phyloP scores from a whole-genome alignment of 2,888 invertebrate species.

The Ichneumoninae sp. region DNA sequence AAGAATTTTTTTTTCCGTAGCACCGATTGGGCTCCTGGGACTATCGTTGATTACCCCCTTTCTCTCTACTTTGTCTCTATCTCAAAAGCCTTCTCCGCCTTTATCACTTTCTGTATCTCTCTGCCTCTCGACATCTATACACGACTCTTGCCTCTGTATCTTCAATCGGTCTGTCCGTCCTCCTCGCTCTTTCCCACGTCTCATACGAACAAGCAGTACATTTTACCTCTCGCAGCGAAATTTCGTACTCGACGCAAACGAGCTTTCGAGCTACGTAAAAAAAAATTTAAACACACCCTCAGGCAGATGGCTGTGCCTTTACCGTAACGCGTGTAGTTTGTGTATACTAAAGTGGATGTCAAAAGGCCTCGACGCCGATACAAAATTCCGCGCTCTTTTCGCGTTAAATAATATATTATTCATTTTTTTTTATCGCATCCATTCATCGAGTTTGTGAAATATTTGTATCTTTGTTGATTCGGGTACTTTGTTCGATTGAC shows the following conservation, averaged over 20 bases:
- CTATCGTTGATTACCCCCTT: slow-evolving; percentile 57
- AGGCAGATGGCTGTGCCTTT: slow-evolving; percentile 45
- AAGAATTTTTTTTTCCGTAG: slow-evolving; percentile 49
- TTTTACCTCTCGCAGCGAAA: slow-evolving; percentile 51
- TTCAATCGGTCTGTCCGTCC: slow-evolving; percentile 50
- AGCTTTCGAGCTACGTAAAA: slow-evolving; percentile 50
- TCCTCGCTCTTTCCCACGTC: slow-evolving; percentile 34
- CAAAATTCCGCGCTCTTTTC: too few species aligned
- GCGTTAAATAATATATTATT: too few species aligned
- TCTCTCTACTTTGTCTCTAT: slow-evolving; percentile 43
- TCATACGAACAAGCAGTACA: slow-evolving; percentile 48
- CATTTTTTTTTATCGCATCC: too few species aligned
- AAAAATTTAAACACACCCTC: slow-evolving; percentile 29
- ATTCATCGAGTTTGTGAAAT: too few species aligned
- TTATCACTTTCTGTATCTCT: slow-evolving; percentile 41
- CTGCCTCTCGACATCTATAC: slow-evolving; percentile 5
- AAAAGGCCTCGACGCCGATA: too few species aligned
- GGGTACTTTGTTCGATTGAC: too few species aligned
- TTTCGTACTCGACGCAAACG: slow-evolving; percentile 54
- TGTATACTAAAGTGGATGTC: slow-evolving; percentile 2
- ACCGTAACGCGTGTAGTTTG: slow-evolving; percentile 42
- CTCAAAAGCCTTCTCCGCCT: slow-evolving; percentile 39
- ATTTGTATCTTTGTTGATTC: too few species aligned
- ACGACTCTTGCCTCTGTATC: slow-evolving; percentile 30
- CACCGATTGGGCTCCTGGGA: slow-evolving; percentile 58